Base-by-base conservation (phyloP, 2,113 vertebrate genomes). In the Caranx ignobilis region DNA sequence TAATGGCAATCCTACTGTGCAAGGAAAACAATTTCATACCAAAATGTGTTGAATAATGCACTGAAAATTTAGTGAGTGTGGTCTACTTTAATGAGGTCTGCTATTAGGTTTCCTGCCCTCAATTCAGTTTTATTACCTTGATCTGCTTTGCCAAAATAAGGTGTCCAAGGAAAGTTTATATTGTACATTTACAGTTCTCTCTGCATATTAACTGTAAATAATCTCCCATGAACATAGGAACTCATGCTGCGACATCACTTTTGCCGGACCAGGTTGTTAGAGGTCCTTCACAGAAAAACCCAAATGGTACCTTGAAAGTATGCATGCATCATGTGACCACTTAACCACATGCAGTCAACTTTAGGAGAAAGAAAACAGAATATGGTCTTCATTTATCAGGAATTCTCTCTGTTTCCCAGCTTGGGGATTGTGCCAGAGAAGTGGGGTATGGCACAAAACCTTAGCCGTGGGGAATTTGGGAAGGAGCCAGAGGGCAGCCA, bases 321-420 rank as follows among this genome's bases (percentile, higher is more conserved):
- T 74, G 41, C 15, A 48, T 31, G 47, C 19, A 56, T 79, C 59
- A 56, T 64, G n/a, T 71, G 34, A 84, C 71, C 18, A 2, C 55
- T 41, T 71, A 85, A 88, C 64, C 75, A 52, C 86, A 82, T 19
- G 47, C 35, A 21, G 72, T 70, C 32, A 61, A 39, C 43, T 76
- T 71, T 72, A 65, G 81, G 60, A 78, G 71, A 71, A 64, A 75
- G 68, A 88, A 89, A 88, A 87, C 84, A 87, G 39, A 90, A 81
- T 91, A 75, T 92, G 91, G 85, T 92, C 78, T 90, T 89, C 59
- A 92, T 93, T 93, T 90, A 75, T 87, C 34, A 72, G 90, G 89
- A 92, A 92, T 93, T 88, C 65, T 90, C 35, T 73, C 52, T 74
- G 76, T 83, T 89, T 88, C 82, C 70, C 83, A 84, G 81, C 57